Base-by-base conservation (phyloP, 2,797 vertebrate species). In the Molossus alvarezi region DNA sequence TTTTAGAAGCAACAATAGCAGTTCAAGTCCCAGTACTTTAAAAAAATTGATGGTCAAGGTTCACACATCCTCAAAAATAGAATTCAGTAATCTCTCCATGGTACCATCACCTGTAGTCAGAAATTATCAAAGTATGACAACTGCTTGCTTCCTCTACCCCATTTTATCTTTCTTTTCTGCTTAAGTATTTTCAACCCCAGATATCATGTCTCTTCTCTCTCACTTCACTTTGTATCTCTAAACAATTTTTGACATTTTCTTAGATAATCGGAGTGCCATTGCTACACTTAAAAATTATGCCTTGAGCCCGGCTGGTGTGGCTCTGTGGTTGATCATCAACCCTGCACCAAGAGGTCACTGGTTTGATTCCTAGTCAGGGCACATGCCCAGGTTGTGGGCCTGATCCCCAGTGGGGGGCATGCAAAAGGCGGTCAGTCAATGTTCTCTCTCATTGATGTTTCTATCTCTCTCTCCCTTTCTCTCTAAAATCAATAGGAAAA, bases 201-300 rank as follows among this genome's bases (percentile, higher is more conserved):
- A 71, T 18, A 53, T 58, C 69, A 67, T 91, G n/a, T 72, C 79
- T 85, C 95, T 95, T 81, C 51, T 81, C n/a, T 90, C 20, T 33
- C 87, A 80, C 21, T 89, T 91, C 60, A 89, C 17, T 93, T 65
- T 60, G 5, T 58, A 51, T 67, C 8, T 76, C 48, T 92, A 87
- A 64, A 23, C 33, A 33, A 33, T 93, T 80, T 90, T 69, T 97
- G 21, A 85, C 17, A 87, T 81, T 93, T 95, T 91, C 53, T 45
- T 76, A 41, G 15, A 88, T 33, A 87, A 62, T 51, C 41, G 62
- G 25, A 77, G 18, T 65, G 13, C 5, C 13, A 75, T 85, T 87
- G 25, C 15, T 84, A 86, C 15, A 33, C 1, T 45, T 83, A 87
- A 84, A 84, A 71, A 41, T 62, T 71, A 60, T 57, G 75, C 41